phyloP scores from a whole-genome alignment of 2,797 vertebrate genomes.

The Betta splendens region DNA sequence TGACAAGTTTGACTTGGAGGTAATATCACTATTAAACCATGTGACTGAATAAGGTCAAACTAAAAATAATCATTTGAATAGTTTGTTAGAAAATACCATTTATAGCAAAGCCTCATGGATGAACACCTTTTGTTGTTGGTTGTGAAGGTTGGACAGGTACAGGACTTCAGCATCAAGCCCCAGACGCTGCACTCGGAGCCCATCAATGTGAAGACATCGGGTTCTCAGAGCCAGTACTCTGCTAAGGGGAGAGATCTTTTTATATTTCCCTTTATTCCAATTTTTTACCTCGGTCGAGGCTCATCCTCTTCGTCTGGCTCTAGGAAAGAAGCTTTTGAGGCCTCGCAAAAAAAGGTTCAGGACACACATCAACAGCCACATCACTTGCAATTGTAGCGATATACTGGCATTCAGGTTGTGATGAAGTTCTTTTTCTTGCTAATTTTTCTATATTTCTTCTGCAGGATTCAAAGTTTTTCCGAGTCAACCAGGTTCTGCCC shows the following conservation, averaged over 20 bases:
- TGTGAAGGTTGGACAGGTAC: slow-evolving; percentile 80
- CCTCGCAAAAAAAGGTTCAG: slow-evolving; percentile 89
- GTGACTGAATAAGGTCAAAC: too few species aligned
- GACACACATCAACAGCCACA: slow-evolving; percentile 16
- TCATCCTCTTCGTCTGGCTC: rapidly evolving
- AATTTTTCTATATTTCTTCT: neutral
- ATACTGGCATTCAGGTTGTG: neutral
- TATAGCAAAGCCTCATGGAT: neutral
- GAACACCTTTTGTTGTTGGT: neutral
- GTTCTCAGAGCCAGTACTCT: too few species aligned
- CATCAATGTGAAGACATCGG: slow-evolving; percentile 1
- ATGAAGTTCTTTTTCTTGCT: too few species aligned
- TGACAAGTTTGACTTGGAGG: slow-evolving; percentile 86
- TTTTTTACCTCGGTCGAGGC: slow-evolving; percentile 44
- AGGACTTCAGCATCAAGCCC: slow-evolving; percentile 74
- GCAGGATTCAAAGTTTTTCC: slow-evolving; percentile 90
- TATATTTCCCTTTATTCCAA: too few species aligned
- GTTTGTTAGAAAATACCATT: too few species aligned
- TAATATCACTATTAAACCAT: slow-evolving; percentile 60
- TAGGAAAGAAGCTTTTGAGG: slow-evolving; percentile 78
- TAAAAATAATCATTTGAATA: too few species aligned
- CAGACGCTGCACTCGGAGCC: slow-evolving; percentile 37
- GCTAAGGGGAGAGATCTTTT: too few species aligned
- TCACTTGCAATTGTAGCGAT: neutral
- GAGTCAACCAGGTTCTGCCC: slow-evolving; percentile 88